These are phyloP conservation scores for Esox masquinongy DNA, from an alignment of 2,797 vertebrate genomes.

Conservation along the genomic window DNA sequence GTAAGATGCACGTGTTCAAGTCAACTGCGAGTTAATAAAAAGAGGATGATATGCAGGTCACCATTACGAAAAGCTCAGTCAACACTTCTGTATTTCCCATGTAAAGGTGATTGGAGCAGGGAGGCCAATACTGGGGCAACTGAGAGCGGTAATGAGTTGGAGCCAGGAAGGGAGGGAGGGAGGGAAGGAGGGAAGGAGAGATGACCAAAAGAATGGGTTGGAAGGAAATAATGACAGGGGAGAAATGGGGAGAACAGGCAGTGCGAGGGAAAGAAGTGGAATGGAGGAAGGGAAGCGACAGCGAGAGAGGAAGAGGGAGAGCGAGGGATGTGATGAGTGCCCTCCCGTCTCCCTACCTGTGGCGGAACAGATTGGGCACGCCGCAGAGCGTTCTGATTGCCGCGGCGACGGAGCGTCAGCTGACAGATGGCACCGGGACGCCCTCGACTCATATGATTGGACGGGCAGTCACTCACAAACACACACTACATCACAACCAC, in stretches of 20 bases:
- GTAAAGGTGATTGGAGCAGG: conserved; percentile 6
- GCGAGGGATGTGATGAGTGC: conserved; percentile 46
- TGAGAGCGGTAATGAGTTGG: conserved; percentile 43
- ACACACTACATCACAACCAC: conserved; percentile 38
- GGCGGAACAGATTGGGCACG: conserved; percentile 79
- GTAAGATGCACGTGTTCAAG: not conserved
- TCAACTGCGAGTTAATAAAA: not conserved
- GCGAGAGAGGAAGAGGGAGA: not conserved
- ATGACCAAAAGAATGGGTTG: conserved; percentile 35
- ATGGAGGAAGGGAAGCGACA: not conserved
- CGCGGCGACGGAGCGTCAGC: conserved; percentile 72
- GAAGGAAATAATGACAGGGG: conserved; percentile 16
- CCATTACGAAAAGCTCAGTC: not conserved
- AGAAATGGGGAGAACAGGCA: not conserved
- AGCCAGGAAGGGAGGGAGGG: not conserved
- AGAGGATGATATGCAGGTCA: not conserved
- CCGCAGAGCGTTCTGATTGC: conserved; percentile 76
- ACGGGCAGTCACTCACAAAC: conserved; percentile 50
- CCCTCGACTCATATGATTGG: conserved; percentile 59
- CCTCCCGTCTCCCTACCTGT: conserved; percentile 71
- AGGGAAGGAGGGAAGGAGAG: conserved; percentile 13
- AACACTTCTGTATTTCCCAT: not conserved
- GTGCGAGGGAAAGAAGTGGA: not conserved
- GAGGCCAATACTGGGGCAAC: conserved; percentile 21
- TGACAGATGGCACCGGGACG: conserved; percentile 74